phyloP scores from a whole-genome alignment of 2,888 invertebrate species.

The Leucophenga maculata region DNA sequence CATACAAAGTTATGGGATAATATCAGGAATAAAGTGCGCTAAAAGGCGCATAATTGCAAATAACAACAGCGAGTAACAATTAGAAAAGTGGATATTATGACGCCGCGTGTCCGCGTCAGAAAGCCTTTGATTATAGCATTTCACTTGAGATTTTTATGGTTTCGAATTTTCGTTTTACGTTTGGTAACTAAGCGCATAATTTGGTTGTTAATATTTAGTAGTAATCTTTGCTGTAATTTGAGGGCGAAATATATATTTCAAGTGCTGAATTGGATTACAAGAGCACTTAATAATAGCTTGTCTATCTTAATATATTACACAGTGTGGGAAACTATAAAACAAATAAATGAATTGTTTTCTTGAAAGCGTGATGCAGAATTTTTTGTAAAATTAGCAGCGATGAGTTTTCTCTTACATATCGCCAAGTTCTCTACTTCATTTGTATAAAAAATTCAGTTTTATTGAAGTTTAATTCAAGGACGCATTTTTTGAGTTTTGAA shows the following conservation, averaged over 20 bases:
- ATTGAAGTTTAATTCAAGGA: too few species aligned
- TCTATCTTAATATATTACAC: too few species aligned
- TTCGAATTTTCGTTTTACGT: slow-evolving; percentile 48
- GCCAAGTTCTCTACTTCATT: too few species aligned
- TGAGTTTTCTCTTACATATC: too few species aligned
- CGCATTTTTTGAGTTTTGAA: too few species aligned
- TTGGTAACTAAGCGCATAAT: slow-evolving; percentile 57
- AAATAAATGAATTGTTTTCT: too few species aligned
- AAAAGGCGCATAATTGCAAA: slow-evolving; percentile 38
- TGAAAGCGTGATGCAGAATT: too few species aligned
- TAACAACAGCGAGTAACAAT: slow-evolving; percentile 37
- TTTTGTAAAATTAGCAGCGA: too few species aligned
- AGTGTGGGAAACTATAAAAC: too few species aligned
- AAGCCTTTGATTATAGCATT: slow-evolving; percentile 60
- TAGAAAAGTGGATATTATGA: slow-evolving; percentile 31
- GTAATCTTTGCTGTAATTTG: slow-evolving; percentile 21
- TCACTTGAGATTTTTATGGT: slow-evolving; percentile 20
- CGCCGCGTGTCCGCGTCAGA: slow-evolving; percentile 45
- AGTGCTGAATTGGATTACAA: neutral
- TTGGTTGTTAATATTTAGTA: slow-evolving; percentile 59
- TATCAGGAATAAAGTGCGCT: too few species aligned
- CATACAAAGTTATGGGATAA: neutral
- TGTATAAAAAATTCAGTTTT: too few species aligned
- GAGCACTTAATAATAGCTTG: too few species aligned
- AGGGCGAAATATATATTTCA: slow-evolving; percentile 31